Evolutionary conservation across 2,113 vertebrate genomes (phyloP), one percentile per base, ranked within the genome.

Genomic region (Podarcis cretensis): DNA sequence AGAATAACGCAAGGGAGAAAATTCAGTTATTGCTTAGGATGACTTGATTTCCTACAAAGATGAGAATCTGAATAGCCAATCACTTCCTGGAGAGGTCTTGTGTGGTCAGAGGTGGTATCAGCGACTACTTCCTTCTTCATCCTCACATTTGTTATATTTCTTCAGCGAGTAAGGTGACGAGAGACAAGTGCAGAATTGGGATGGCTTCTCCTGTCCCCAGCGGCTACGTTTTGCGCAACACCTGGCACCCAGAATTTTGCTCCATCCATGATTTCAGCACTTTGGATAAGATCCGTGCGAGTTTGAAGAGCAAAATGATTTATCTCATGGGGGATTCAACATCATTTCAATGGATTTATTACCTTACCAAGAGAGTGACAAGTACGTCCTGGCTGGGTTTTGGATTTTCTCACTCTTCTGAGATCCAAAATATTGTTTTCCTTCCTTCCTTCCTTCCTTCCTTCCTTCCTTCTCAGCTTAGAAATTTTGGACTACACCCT

Each of bases 301-400:
- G 91, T 66, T 37, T 92, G 43, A 76, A 81, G 20, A 35, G 77
- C 35, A 92, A 92, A 37, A 73, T 82, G 6, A 48, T 92, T 32
- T 88, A 92, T 68, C 43, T 90, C 37, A 85, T 76, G 59, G 89
- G 91, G 40, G 89, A 90, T n/a, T 92, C 89, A 1, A 92, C 89
- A 2, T 25, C 88, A 12, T 71, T 57, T 3, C 91, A 88, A 43
- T 92, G 89, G 91, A 81, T 92, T 25, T 0, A 1, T 1, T 83
- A 86, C 18, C 79, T 91, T n/a, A 9, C 18, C n/a, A 73, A 63
- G 21, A 59, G 65, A 12, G 59, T 90, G 12, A 90, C 87, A 40
- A 89, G 92, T 93, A 85, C 87, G 79, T 81, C 65, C 65, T 66
- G 20, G 65, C 12, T 93, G 0, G 81, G 93, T 54, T 27, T 87